phyloP scores from a whole-genome alignment of 2,113 vertebrate species.

The Tinamus guttatus region DNA sequence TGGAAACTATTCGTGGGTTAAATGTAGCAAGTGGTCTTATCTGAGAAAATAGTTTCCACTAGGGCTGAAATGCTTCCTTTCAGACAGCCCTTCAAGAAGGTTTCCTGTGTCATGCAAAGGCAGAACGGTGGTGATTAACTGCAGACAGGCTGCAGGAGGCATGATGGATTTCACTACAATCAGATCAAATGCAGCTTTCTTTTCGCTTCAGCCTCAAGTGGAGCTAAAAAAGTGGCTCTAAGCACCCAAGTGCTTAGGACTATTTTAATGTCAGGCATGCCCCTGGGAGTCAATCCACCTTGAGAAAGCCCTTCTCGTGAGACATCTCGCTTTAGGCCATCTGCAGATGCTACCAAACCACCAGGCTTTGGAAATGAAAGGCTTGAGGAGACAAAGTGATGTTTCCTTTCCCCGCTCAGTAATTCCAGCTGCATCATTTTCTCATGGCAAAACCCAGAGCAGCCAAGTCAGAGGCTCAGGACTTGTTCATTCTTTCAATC shows the following conservation, averaged over 20 bases:
- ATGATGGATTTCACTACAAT: neutral
- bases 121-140: neutral
- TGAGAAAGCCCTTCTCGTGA: neutral
- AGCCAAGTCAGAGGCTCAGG: neutral
- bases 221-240: neutral
- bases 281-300: neutral
- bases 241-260: neutral
- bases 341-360: neutral
- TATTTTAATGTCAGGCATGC: neutral
- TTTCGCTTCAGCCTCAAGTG: neutral
- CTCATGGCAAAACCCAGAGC: neutral
- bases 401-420: neutral
- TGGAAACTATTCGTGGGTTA: neutral
- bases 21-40: neutral
- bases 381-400: neutral
- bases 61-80: neutral
- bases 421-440: neutral
- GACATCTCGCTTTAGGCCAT: neutral
- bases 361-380: neutral
- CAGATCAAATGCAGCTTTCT: neutral
- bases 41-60: constrained; percentile 10
- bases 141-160: neutral
- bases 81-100: neutral
- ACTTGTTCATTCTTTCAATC: neutral
- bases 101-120: neutral